Evolutionary conservation across 2,113 vertebrate genomes (phyloP), one percentile per base, ranked within the genome.

Genomic region (Thinocorus orbignyianus): DNA sequence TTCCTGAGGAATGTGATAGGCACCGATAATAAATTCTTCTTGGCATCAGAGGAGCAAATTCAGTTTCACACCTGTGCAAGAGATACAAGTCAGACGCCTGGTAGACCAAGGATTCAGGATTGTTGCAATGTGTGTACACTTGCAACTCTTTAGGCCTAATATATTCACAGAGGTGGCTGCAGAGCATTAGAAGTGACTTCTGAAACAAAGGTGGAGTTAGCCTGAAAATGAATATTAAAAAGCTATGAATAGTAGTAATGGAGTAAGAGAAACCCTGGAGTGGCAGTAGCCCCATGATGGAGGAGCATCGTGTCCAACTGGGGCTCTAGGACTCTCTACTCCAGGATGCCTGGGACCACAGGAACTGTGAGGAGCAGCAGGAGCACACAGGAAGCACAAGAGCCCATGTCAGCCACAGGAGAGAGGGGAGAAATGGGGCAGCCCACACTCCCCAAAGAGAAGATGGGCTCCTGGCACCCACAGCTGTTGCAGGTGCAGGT

Each of bases 271-370:
- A 88, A 30, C 20, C 9, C 24, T 54, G 37, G 25, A 52, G 31
- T 35, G 12, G 13, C 2, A 17, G 20, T 61, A 62, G 13, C 7
- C 4, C 10, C 11, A 9, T 20, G 11, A 20, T 24, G 37, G 9
- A 80, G 10, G 9, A 89, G 3, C 5, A 25, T 17, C 6, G 2
- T 7, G 10, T 33, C 24, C 6, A 1, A 2, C 22, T 1, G 1
- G 16, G 48, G 28, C 14, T 9, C 2, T 31, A 22, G 28, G 6
- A 46, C 8, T 2, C 4, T 14, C 10, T 8, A 54, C 10, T 12
- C 10, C 0, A 0, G 51, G 1, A 0, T 70, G 9, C 25, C 25
- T 62, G 24, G 13, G 10, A 3, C 25, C 42, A 22, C 0, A 1
- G 10, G 12, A 14, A 14, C 33, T 54, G 6, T 39, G 26, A 11